Percentiles rank a stretch among this genome's conserved stretches.
Evolutionary conservation across 2,888 invertebrate genomes (phyloP).

Genomic region (Polyploca ridens): DNA sequence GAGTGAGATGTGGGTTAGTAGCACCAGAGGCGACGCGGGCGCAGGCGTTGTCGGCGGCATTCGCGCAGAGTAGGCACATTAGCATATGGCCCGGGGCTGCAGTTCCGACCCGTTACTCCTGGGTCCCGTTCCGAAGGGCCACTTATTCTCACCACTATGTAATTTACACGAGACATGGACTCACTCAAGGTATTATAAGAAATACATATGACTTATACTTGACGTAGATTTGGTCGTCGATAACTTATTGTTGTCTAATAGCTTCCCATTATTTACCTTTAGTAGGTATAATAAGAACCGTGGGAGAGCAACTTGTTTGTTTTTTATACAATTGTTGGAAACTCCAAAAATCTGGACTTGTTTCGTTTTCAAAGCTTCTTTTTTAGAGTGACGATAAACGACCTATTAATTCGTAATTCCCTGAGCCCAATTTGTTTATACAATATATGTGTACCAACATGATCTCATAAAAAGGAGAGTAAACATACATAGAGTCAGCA

Average conservation of each 20-base stretch:
- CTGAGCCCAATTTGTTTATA: conserved; percentile 7
- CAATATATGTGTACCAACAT: conserved; percentile 14
- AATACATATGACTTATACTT: not conserved
- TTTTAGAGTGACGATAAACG: not conserved
- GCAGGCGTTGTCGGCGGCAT: conserved; percentile 43
- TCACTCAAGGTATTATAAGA: not conserved
- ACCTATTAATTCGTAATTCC: not conserved
- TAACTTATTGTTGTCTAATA: not conserved
- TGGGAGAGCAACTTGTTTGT: not conserved
- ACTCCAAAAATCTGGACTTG: not conserved
- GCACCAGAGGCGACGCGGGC: conserved; percentile 63
- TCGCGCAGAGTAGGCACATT: conserved; percentile 66
- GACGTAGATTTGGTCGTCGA: not conserved
- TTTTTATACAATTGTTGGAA: not conserved
- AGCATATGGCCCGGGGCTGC: conserved; percentile 75
- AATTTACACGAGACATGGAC: conserved; percentile 44
- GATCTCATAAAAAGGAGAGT: conserved; percentile 52
- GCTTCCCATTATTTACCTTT: not conserved
- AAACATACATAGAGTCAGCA: conserved; percentile 48
- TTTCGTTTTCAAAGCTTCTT: not conserved
- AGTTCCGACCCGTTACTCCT: conserved; percentile 72
- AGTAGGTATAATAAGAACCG: not conserved
- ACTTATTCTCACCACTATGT: conserved; percentile 64
- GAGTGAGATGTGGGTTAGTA: conserved; percentile 79
- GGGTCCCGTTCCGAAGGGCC: conserved; percentile 70